phyloP scores from a whole-genome alignment of 2,888 invertebrate species.

The Agriopis leucophaearia region DNA sequence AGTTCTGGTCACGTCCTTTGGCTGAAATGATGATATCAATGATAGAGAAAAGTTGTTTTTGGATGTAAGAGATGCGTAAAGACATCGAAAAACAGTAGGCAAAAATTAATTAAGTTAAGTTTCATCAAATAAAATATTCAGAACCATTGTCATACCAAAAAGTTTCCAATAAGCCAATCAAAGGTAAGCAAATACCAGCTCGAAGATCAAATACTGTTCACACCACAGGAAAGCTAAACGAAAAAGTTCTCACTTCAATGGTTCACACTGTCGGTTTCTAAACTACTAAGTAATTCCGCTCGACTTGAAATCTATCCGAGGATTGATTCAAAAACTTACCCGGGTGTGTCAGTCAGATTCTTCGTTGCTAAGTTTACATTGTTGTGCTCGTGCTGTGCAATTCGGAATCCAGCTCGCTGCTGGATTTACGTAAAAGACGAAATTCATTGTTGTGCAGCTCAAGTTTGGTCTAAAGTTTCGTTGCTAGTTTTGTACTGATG shows the following conservation, averaged over 20 bases:
- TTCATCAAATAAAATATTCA: too few species aligned
- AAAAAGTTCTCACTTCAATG: too few species aligned
- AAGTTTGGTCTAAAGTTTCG: constrained; percentile 29
- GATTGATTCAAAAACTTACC: constrained; percentile 44
- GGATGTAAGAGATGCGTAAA: too few species aligned
- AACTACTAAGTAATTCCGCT: constrained; percentile 15
- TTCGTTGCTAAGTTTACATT: constrained; percentile 35
- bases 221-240: too few species aligned
- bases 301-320: constrained; percentile 34
- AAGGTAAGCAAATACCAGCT: neutral
- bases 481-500: constrained; percentile 24
- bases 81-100: too few species aligned
- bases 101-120: too few species aligned
- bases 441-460: constrained; percentile 31
- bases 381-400: constrained; percentile 33
- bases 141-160: neutral
- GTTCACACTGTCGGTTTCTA: neutral
- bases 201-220: neutral
- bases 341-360: constrained; percentile 17
- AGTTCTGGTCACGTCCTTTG: too few species aligned
- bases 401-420: constrained; percentile 29
- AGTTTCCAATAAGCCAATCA: neutral
- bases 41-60: too few species aligned
- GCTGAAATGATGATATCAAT: too few species aligned
- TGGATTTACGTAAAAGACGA: constrained; percentile 39